Conservation (phyloP, 1,140 invertebrate genomes). For the Heterodera schachtii region DNA sequence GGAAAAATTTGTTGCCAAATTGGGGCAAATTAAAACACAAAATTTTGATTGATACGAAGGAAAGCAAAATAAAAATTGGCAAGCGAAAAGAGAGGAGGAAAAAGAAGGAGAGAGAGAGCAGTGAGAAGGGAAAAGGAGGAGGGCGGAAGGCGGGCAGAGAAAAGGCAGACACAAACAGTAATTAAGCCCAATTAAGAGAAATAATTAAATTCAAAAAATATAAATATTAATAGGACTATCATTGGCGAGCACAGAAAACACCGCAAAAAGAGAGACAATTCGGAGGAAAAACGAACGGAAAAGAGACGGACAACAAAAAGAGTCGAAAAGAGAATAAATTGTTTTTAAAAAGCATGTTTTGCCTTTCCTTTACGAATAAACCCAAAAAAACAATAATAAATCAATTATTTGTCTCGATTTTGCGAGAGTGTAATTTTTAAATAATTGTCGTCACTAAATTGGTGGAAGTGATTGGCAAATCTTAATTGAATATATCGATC, state of each 20-base stretch:
- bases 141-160: background rate
- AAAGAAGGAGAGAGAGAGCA: background rate
- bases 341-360: no score
- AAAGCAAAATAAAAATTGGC: background rate
- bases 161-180: background rate
- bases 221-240: background rate
- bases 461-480: no score
- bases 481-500: no score
- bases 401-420: no score
- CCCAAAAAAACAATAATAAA: no score
- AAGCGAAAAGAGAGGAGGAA: background rate
- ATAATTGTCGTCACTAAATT: no score
- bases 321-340: background rate
- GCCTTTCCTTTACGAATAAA: no score
- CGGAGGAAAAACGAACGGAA: background rate
- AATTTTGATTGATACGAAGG: background rate
- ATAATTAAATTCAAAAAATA: background rate
- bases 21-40: constrained; percentile 20
- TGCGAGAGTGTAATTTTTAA: no score
- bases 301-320: background rate
- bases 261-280: background rate
- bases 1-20: constrained; percentile 26
- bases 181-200: background rate
- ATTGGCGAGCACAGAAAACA: background rate
- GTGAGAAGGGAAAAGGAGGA: background rate